phyloP scores from a whole-genome alignment of 64 coral and sea anemone genomes.

The Trachythela sp. region DNA sequence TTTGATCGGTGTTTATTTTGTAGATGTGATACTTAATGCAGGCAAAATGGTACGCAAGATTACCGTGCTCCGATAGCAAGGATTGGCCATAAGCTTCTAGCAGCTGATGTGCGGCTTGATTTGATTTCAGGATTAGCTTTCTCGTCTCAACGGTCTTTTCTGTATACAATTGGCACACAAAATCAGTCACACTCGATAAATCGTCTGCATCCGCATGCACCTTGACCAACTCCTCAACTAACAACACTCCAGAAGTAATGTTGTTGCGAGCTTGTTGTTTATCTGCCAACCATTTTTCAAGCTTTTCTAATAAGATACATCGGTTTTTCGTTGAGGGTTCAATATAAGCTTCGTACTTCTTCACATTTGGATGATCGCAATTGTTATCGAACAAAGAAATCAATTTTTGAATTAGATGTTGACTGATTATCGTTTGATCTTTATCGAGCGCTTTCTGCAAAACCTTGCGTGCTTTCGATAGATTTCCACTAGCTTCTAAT shows the following conservation, averaged over 20 bases:
- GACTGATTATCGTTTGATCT: not conserved
- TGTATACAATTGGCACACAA: not conserved
- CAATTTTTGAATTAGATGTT: not conserved
- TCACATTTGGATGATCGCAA: conserved; percentile 30
- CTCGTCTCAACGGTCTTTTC: not conserved
- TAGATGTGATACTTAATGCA: not conserved
- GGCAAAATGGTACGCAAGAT: not conserved
- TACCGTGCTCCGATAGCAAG: not conserved
- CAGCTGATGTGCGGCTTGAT: not conserved
- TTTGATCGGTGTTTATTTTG: not conserved
- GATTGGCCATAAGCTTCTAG: not conserved
- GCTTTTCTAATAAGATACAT: conserved; percentile 1
- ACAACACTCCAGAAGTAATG: conserved; percentile 19
- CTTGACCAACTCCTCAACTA: conserved; percentile 30
- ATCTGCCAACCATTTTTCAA: conserved; percentile 19
- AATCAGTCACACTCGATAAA: conserved; percentile 26
- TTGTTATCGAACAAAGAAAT: not conserved
- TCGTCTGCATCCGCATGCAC: conserved; percentile 42
- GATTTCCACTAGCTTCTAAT: conserved; percentile 54
- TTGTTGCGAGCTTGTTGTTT: not conserved
- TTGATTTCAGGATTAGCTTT: not conserved
- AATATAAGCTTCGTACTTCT: conserved; percentile 16
- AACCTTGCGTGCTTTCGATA: conserved; percentile 30
- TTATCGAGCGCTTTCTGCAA: conserved; percentile 29
- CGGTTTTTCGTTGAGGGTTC: not conserved